A percentile compares a stretch with the other conserved stretches of the same genome.
phyloP scores from a whole-genome alignment of 1,140 invertebrate genomes.

The Liolophura sinensis region DNA sequence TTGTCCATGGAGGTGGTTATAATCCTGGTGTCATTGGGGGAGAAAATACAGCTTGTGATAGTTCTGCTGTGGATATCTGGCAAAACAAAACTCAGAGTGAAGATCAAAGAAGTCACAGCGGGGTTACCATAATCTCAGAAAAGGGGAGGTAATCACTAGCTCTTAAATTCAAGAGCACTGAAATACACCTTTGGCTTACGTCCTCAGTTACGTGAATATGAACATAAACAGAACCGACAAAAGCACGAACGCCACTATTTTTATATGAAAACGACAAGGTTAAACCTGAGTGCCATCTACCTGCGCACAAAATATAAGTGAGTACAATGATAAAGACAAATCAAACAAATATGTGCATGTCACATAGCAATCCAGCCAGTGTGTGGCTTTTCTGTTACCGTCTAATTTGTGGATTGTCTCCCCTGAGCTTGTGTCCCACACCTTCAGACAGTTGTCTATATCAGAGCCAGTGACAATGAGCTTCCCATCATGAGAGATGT shows the following conservation, averaged over 20 bases:
- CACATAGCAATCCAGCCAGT: too few species aligned
- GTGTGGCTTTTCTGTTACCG: constrained; percentile 26
- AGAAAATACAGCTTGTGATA: constrained; percentile 50
- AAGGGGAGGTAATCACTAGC: neutral
- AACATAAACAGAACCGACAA: neutral
- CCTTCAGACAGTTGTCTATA: constrained; percentile 44
- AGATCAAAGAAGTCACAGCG: neutral
- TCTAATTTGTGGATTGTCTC: constrained; percentile 40
- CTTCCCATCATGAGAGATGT: constrained; percentile 47
- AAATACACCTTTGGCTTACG: too few species aligned
- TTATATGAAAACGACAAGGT: too few species aligned
- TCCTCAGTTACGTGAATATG: neutral
- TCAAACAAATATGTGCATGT: too few species aligned
- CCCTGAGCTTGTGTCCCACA: constrained; percentile 49
- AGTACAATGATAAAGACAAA: too few species aligned
- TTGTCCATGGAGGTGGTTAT: constrained; percentile 57
- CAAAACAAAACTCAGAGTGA: constrained; percentile 11
- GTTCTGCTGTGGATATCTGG: constrained; percentile 50
- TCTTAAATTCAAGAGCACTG: neutral
- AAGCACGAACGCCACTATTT: too few species aligned
- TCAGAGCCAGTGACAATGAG: constrained; percentile 48
- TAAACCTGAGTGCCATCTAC: neutral
- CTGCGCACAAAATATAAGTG: too few species aligned
- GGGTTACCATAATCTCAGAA: neutral
- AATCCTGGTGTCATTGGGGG: constrained; percentile 47